phyloP scores from a whole-genome alignment of 2,888 invertebrate species.

The Aricia artaxerxes region DNA sequence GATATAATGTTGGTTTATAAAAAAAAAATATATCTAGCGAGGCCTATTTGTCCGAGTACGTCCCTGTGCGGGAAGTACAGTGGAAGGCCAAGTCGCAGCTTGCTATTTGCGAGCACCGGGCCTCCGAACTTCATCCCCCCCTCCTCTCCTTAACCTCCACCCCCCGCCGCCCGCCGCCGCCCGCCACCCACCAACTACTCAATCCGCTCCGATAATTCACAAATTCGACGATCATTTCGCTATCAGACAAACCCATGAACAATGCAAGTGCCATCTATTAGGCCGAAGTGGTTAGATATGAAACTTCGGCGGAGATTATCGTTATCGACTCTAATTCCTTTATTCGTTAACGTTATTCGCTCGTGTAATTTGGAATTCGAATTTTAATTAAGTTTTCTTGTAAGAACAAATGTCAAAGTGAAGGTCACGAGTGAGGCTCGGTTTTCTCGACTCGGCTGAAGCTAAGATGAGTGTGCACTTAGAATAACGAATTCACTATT shows the following conservation, averaged over 20 bases:
- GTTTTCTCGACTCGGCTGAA: not conserved
- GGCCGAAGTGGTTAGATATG: constrained; percentile 9
- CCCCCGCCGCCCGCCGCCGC: constrained; percentile 40
- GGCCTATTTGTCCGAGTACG: constrained; percentile 46
- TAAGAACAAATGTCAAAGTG: not conserved
- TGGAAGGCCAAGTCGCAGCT: constrained; percentile 68
- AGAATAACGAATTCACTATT: no score
- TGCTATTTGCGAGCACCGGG: constrained; percentile 48
- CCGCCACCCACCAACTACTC: constrained; percentile 47
- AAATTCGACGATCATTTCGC: constrained; percentile 52
- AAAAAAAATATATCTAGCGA: constrained; percentile 24
- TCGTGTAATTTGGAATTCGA: not conserved
- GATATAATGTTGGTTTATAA: not conserved
- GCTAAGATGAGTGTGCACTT: not conserved
- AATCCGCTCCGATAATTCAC: constrained; percentile 54
- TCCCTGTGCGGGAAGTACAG: constrained; percentile 63
- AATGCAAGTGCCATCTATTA: constrained; percentile 33
- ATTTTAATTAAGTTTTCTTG: not conserved
- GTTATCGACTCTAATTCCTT: constrained; percentile 5
- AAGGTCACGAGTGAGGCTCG: not conserved
- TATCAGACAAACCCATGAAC: constrained; percentile 38
- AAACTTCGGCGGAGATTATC: not conserved
- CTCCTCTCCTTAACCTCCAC: not conserved
- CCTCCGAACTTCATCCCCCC: constrained; percentile 55
- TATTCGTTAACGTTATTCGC: constrained; percentile 6